Base-by-base conservation (phyloP, 2,797 vertebrate genomes). In the Paramormyrops hopkinsi region DNA sequence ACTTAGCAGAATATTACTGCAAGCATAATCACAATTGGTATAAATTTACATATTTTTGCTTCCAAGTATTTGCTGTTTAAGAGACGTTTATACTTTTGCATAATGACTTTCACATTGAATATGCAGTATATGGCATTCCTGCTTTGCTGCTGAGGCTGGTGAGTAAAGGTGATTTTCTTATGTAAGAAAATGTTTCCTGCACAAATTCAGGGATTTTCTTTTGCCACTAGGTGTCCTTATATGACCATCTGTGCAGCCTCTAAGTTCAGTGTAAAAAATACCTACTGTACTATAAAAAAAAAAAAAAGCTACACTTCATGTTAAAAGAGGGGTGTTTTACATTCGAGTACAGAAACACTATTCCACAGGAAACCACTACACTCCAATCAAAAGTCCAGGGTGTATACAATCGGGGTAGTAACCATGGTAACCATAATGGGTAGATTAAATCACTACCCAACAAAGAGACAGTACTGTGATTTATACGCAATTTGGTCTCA, bases 181-280 rank as follows among this genome's bases (percentile, higher is more conserved):
- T 7, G 79, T 46, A 46, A 46, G 41, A 6, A 83, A 50, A 41
- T 50, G 37, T 69, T 69, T 69, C 25, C 62, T 69, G 37, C 33
- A 44, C 1, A 82, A 48, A 83, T 51, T 85, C 44, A 17, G 82
- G 44, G 25, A 87, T 53, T 86, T 89, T 29, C 2, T 6, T 86
- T 25, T 86, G 50, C 88, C 88, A 89, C 88, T 86, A 89, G 88
- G 84, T 86, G 88, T 73, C 88, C 22, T 29, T 41, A 46, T 73
- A 86, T 69, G 50, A 86, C 82, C 48, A 86, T 33, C 12, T 51
- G 29, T 86, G 22, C 19, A 86, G 44, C 50, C 19, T 33, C 11
- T 17, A 14, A n/a, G 50, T 73, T 33, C 17, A 33, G 14, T 41
- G 11, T 11, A 51, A 46, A 48, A 33, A 9, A 69, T n/a, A 41